Base-by-base conservation (phyloP, 2,888 invertebrate species). In the Drosophila testacea region DNA sequence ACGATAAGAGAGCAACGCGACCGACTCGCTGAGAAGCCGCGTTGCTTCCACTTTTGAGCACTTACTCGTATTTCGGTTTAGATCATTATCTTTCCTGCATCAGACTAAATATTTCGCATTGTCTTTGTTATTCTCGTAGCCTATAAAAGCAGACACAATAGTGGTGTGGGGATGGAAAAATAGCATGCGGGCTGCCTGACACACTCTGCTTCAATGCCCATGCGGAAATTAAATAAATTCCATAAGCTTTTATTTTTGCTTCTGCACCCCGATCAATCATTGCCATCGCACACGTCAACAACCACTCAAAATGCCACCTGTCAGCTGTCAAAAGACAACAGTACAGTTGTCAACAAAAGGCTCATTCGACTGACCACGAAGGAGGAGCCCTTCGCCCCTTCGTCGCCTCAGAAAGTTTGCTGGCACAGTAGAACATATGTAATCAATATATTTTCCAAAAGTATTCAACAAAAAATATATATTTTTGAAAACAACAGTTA, bases 161-260 rank as follows among this genome's bases (percentile, higher is more conserved):
- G 36, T 46, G 41, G 32, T 48, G 27, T 27, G 27, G 13, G 44
- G 9, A 6, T 16, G 22, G 50, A 13, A 11, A n/a, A 27, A 22
- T 56, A n/a, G 51, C n/a, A 56, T 54, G 66, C 56, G 66, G 54
- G 72, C 7, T 47, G 54, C 47, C 39, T 22, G 57, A 38, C 28
- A 28, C 11, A 44, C 36, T 32, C 34, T 72, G 76, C 68, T 74
- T 75, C 55, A 81, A 64, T 82, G 77, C 48, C 67, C 72, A 55
- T 68, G 69, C 83, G 83, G 83, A 83, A 83, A 83, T 83, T 83
- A 88, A 83, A 83, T 88, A 85, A 88, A 88, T 83, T 85, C 69
- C 74, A 74, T 70, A 67, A 72, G 65, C 79, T 63, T 46, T 28
- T 46, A 13, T n/a, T 42, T 42, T n/a, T 56, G 36, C 51, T 47